These are phyloP conservation scores for Auanema freiburgensis DNA, from an alignment of 2,888 invertebrate species.

Conservation along the genomic window DNA sequence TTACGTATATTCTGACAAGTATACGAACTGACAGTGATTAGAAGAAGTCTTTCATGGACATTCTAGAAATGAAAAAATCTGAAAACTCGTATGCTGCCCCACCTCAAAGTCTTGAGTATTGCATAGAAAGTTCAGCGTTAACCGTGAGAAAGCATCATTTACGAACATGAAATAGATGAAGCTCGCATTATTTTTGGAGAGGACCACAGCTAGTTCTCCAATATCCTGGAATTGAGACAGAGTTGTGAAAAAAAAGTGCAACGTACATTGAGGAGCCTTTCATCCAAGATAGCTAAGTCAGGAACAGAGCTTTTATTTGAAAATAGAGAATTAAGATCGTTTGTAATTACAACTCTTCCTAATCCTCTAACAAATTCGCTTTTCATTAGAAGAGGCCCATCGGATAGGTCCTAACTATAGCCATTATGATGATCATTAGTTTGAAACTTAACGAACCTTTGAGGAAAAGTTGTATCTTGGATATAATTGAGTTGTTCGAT, in stretches of 20 bases:
- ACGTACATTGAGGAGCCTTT: constrained; percentile 3
- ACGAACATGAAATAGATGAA: constrained; percentile 42
- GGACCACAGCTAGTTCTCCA: not conserved
- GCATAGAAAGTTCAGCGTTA: constrained; percentile 61
- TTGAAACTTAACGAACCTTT: too few relatives aligned
- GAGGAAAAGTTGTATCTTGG: too few relatives aligned
- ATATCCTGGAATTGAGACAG: not conserved
- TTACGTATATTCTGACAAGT: too few relatives aligned
- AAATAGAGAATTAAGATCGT: not conserved
- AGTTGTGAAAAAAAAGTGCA: not conserved
- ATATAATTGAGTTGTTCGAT: too few relatives aligned
- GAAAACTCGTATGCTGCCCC: constrained; percentile 13
- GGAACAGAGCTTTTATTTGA: constrained; percentile 3
- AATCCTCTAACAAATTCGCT: constrained; percentile 1
- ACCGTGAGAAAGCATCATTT: constrained; percentile 53
- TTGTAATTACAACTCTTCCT: not conserved
- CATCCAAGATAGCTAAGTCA: not conserved
- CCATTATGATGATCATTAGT: too few relatives aligned
- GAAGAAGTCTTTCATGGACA: too few relatives aligned
- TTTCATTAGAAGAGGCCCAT: constrained; percentile 18
- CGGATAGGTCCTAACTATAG: constrained; percentile 17
- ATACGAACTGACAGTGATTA: too few relatives aligned
- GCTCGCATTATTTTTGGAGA: not conserved
- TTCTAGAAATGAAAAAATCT: too few relatives aligned
- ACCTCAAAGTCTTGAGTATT: constrained; percentile 49